These are phyloP conservation scores for Sciurus vulgaris DNA, from an alignment of 2,797 vertebrate genomes.

Conservation along the genomic window DNA sequence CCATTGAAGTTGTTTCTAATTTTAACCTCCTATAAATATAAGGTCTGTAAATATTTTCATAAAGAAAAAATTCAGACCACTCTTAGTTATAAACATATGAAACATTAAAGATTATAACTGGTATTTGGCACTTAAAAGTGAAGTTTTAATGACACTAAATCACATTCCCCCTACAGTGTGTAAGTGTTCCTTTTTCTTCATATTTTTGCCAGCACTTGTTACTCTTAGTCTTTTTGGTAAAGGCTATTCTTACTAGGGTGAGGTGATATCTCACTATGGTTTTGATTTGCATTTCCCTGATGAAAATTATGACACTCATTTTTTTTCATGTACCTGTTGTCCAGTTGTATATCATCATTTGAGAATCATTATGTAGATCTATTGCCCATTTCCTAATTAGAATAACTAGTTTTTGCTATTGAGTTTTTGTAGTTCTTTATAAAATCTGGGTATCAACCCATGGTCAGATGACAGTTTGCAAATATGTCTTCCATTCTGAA, in stretches of 20 bases:
- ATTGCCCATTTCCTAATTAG: not conserved
- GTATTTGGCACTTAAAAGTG: not conserved
- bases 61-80: not conserved
- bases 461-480: not conserved
- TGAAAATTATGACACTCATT: not conserved
- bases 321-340: not conserved
- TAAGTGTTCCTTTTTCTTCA: not conserved
- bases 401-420: not conserved
- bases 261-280: too few species aligned
- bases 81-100: slow-evolving; percentile 9
- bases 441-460: not conserved
- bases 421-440: not conserved
- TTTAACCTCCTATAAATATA: too few species aligned
- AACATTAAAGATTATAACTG: not conserved
- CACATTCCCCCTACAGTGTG: not conserved
- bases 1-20: too few species aligned
- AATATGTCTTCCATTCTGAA: not conserved
- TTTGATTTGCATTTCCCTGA: not conserved
- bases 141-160: not conserved
- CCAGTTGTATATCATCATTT: not conserved
- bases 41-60: too few species aligned
- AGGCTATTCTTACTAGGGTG: too few species aligned
- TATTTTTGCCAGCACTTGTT: not conserved
- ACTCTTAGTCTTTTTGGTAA: not conserved
- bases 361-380: not conserved